Base-by-base conservation (phyloP, 2,113 vertebrate genomes). In the Oryzias woworae region DNA sequence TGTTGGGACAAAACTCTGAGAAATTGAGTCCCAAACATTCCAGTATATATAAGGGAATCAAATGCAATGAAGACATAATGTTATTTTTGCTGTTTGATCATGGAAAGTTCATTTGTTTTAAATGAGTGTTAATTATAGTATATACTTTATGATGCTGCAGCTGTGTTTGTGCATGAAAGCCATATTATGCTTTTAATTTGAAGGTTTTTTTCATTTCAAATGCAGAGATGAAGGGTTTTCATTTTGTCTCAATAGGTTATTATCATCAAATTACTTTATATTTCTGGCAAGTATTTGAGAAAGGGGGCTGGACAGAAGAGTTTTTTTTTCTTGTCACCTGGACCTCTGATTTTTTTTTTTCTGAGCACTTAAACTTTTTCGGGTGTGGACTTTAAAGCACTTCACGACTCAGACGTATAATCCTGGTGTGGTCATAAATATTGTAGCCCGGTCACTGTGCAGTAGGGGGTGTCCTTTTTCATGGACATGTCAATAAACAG, bases 321-420 rank as follows among this genome's bases (percentile, higher is more conserved):
- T 62, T 84, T 85, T 81, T 77, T 20, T 20, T 20, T 20, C 20
- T 20, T 20, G 50, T 72, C 48, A 62, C 81, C 77, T 70, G 66
- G 66, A 71, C 74, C 52, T 83, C 44, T 78, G 66, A 74, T 53
- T 61, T 36, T 36, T 75, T 53, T 61, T 84, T 88, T 73, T 76
- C 65, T 43, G 66, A 87, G 89, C 89, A 91, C 89, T 91, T 91
- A 83, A 73, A 88, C 71, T 59, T 57, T 72, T 88, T 81, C 68
- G 56, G 62, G 18, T 64, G 67, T 82, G 84, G 86, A 87, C 81
- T 87, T 36, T 67, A 62, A 83, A 88, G 84, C 88, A 90, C 89
- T 88, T 86, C 81, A 81, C 79, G 64, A 80, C 69, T 74, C 47
- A 8, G 41, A 68, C 42, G 67, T 69, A 70, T 74, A 71, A 57